Percentiles rank a stretch among this genome's conserved stretches.
Conservation (phyloP, 1,140 invertebrate species). For the Nephotettix cincticeps region DNA sequence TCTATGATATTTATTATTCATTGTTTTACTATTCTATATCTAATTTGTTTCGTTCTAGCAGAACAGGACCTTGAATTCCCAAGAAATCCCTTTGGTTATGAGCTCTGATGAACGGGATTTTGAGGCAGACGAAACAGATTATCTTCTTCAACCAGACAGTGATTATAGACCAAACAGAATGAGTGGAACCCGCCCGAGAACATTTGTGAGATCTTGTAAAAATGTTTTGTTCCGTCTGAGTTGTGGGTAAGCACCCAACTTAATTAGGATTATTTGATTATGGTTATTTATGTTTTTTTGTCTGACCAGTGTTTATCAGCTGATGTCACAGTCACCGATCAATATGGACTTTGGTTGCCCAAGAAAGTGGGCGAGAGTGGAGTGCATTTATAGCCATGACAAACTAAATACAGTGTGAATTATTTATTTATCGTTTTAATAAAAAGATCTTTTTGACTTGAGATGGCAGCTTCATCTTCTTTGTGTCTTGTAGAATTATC, state of each 20-base stretch:
- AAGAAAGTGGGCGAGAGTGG: background rate
- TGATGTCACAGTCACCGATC: background rate
- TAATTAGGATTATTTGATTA: background rate
- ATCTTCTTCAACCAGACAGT: slow-evolving; percentile 43
- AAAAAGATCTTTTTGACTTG: background rate
- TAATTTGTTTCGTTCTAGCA: slow-evolving; percentile 15
- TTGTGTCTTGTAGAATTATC: slow-evolving; percentile 44
- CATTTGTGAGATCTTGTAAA: background rate
- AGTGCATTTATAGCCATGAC: background rate
- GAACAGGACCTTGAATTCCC: slow-evolving; percentile 30
- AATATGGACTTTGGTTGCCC: background rate
- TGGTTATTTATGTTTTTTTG: background rate
- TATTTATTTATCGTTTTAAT: too few species aligned
- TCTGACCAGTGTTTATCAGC: background rate
- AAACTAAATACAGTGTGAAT: slow-evolving; percentile 9
- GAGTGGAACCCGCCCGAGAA: background rate
- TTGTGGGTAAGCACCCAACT: slow-evolving; percentile 13
- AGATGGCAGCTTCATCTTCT: slow-evolving; percentile 36
- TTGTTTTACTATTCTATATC: too few species aligned
- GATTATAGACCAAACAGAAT: slow-evolving; percentile 7
- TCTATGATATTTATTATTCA: too few species aligned
- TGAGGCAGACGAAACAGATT: slow-evolving; percentile 52
- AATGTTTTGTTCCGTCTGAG: background rate
- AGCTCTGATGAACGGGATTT: slow-evolving; percentile 45
- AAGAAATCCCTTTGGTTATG: slow-evolving; percentile 50